Percentiles rank a stretch among this genome's conserved stretches.
These are phyloP conservation scores for Cotesia vestalis DNA, from an alignment of 1,140 invertebrate species.

Conservation along the genomic window DNA sequence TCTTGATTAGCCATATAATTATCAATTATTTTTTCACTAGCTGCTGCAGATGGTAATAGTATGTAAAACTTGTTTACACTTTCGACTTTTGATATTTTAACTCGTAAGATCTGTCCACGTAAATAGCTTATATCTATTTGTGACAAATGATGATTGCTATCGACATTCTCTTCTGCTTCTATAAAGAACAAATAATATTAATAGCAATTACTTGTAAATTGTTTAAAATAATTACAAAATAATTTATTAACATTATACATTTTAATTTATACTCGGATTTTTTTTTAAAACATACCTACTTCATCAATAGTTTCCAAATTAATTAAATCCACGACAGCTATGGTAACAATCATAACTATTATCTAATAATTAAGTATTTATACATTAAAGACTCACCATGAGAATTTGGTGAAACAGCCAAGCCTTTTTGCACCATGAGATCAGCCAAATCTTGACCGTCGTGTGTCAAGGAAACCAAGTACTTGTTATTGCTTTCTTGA, in stretches of 20 bases:
- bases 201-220: neutral
- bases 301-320: neutral
- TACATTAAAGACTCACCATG: slow-evolving; percentile 42
- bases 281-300: neutral
- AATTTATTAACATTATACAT: neutral
- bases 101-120: slow-evolving; percentile 55
- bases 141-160: slow-evolving; percentile 14
- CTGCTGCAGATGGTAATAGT: slow-evolving; percentile 54
- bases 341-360: neutral
- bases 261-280: neutral
- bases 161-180: slow-evolving; percentile 25
- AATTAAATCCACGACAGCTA: neutral
- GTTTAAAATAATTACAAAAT: neutral
- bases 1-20: slow-evolving; percentile 51
- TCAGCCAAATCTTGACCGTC: slow-evolving; percentile 60
- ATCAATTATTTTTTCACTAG: slow-evolving; percentile 47
- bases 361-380: neutral
- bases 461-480: slow-evolving; percentile 66
- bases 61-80: slow-evolving; percentile 58
- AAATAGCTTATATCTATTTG: slow-evolving; percentile 57
- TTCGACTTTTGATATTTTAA: slow-evolving; percentile 55
- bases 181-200: neutral
- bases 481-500: slow-evolving; percentile 60
- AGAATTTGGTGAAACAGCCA: slow-evolving; percentile 50
- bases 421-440: slow-evolving; percentile 57